phyloP scores from a whole-genome alignment of 2,797 vertebrate genomes.

The Anguilla pacifica region DNA sequence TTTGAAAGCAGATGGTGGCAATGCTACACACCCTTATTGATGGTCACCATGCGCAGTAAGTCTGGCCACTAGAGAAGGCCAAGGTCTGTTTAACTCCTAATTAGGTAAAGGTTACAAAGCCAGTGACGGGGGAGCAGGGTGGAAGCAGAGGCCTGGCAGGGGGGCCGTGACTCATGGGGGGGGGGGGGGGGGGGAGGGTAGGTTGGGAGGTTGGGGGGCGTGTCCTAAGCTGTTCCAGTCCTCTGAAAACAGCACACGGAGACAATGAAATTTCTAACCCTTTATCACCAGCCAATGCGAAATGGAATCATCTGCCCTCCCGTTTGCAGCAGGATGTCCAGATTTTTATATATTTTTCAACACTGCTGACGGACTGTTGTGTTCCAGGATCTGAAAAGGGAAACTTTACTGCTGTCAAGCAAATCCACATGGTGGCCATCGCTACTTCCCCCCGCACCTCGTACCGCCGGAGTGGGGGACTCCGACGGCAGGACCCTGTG shows the following conservation, averaged over 20 bases:
- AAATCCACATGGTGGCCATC: neutral
- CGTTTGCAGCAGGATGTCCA: slow-evolving; percentile 11
- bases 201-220: neutral
- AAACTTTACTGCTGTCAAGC: neutral
- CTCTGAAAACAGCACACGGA: slow-evolving; percentile 23
- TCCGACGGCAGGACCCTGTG: neutral
- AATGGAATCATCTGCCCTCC: slow-evolving; percentile 11
- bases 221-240: neutral
- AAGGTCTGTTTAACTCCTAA: slow-evolving; percentile 30
- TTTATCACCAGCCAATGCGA: slow-evolving; percentile 26
- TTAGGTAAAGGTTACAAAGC: slow-evolving; percentile 39
- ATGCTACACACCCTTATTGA: neutral
- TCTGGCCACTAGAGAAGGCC: neutral
- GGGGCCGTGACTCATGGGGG: neutral
- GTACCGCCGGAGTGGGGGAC: neutral
- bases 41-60: neutral
- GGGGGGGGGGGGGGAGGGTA: neutral
- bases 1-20: neutral
- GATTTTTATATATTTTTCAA: slow-evolving; percentile 1
- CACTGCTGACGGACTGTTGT: neutral
- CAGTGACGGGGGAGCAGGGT: slow-evolving; percentile 12
- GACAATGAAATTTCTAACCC: slow-evolving; percentile 29
- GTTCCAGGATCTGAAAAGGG: neutral
- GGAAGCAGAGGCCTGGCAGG: slow-evolving; percentile 21
- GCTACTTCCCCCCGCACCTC: neutral